These are phyloP conservation scores for Sebastes alutus DNA, from an alignment of 2,797 vertebrate genomes.

Conservation along the genomic window DNA sequence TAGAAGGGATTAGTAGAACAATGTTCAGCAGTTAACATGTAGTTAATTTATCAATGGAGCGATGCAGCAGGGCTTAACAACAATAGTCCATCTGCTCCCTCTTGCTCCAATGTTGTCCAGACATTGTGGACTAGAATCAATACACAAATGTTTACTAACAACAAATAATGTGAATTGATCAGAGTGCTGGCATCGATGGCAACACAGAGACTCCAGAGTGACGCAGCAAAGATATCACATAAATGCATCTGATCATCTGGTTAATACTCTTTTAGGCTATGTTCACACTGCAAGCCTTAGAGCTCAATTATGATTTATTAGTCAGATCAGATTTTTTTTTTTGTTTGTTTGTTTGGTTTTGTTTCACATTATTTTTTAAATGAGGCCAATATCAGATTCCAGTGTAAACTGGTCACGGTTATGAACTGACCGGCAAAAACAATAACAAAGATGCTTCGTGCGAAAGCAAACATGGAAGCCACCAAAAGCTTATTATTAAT, in stretches of 20 bases:
- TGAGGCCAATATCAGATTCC: background rate
- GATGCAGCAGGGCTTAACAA: constrained; percentile 6
- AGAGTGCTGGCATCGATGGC: background rate
- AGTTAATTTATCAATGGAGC: constrained; percentile 22
- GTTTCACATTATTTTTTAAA: background rate
- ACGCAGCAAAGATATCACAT: background rate
- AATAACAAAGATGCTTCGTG: background rate
- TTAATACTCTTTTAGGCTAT: background rate
- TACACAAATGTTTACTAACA: constrained; percentile 42
- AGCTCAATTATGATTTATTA: background rate
- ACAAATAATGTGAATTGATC: constrained; percentile 21
- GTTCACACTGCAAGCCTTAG: background rate
- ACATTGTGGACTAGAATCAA: constrained; percentile 35
- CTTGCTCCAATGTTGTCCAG: constrained; percentile 18
- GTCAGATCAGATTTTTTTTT: background rate
- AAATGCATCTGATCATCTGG: background rate
- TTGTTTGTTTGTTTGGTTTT: background rate
- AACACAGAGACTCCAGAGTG: background rate
- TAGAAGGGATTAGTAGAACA: constrained; percentile 23
- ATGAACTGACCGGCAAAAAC: background rate
- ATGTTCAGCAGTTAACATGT: background rate
- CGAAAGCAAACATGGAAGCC: background rate
- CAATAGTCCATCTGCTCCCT: constrained; percentile 46
- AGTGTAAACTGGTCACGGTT: background rate
- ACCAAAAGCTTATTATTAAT: too few species aligned